Evolutionary conservation across 2,797 vertebrate species (phyloP), one percentile per base, ranked within the genome.

Genomic region (Taenioides sp.): DNA sequence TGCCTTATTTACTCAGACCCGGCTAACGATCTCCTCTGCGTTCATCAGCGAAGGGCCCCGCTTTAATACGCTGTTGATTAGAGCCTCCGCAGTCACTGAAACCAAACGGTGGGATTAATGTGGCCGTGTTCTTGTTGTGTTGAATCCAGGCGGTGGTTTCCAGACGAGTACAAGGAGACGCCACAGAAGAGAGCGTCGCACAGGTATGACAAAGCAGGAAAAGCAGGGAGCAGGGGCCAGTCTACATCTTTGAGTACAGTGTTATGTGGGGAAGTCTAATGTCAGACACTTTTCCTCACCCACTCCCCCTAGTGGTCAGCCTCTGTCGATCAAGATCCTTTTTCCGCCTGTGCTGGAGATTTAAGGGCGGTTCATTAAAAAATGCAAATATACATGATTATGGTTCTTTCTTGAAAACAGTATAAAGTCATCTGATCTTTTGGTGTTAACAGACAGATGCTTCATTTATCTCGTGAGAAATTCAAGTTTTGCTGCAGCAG

Each of bases 101-200:
- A 64, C 20, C 27, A 50, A 49, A 40, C 12, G 12, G 28, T 40
- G 43, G 50, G 2, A 27, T 28, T 49, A 66, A 52, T 70, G 47
- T 65, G 54, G 4, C 72, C 66, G 22, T 40, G 50, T 16, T 72
- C 66, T 60, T 70, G 10, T 67, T 0, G 54, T 57, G 54, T 23
- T 1, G 55, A 72, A 18, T 2, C 43, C 69, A 99, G 98, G 75
- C 96, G 98, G 81, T 99, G 98, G 97, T 98, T 96, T 86, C 95
- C 97, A 18, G 93, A 95, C 47, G 96, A 98, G 5, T 98, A 95
- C 4, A 94, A 94, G 79, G 92, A 87, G 71, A 93, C 93, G 7
- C 97, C 97, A 69, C 94, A 95, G 82, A 99, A 99, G 87, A 95
- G 90, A 16, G 95, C 95, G n/a, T 94, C 94, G 59, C 98, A 99